Conservation (phyloP, 2,797 vertebrate species). For the Hydrocynus forskahlii region DNA sequence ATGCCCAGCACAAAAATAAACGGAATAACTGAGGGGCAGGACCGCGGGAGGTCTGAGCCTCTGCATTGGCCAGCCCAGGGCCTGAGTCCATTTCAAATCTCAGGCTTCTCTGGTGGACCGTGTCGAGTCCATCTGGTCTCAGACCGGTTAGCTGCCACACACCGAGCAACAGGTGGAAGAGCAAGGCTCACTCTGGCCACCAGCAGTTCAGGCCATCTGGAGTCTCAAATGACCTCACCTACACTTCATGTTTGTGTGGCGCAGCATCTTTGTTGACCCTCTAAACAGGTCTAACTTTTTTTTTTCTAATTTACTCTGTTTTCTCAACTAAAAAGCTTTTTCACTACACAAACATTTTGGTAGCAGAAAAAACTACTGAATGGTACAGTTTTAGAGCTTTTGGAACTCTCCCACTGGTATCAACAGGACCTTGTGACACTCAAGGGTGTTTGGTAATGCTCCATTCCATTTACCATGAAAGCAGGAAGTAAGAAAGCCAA, state of each 20-base stretch:
- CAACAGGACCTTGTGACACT: no score
- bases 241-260: slow-evolving; percentile 8
- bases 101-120: slow-evolving; percentile 26
- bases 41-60: not conserved
- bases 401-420: no score
- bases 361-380: no score
- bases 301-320: not conserved
- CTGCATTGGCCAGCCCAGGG: not conserved
- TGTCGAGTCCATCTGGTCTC: slow-evolving; percentile 43
- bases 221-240: slow-evolving; percentile 38
- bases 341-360: no score
- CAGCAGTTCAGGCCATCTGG: slow-evolving; percentile 46
- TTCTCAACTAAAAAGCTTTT: not conserved
- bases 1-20: not conserved
- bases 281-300: slow-evolving; percentile 41
- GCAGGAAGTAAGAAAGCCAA: no score
- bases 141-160: slow-evolving; percentile 33
- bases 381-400: no score
- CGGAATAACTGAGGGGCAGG: not conserved
- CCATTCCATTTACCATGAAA: no score
- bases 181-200: slow-evolving; percentile 27
- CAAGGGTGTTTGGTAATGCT: no score
- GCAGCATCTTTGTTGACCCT: not conserved
- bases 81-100: not conserved
- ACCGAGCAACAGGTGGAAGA: slow-evolving; percentile 51